Evolutionary conservation across 1,140 invertebrate species (phyloP).

Genomic region (Trialeurodes vaporariorum): DNA sequence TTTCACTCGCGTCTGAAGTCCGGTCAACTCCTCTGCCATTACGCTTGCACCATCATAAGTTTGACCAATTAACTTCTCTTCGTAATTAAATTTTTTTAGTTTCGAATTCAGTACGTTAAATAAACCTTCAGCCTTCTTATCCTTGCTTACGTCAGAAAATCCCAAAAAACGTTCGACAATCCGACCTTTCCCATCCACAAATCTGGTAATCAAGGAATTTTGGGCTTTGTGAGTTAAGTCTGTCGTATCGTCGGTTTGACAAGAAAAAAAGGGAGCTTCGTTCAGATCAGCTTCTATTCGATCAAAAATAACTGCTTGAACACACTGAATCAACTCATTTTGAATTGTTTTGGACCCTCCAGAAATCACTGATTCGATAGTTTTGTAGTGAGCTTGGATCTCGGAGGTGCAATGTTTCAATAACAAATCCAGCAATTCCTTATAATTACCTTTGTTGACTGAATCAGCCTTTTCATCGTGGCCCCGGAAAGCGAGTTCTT

Average conservation of each 20-base stretch:
- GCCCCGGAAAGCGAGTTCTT: slow-evolving; percentile 29
- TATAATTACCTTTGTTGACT: slow-evolving; percentile 27
- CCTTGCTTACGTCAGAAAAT: neutral
- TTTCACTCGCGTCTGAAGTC: slow-evolving; percentile 13
- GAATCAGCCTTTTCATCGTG: slow-evolving; percentile 24
- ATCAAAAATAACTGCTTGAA: slow-evolving; percentile 25
- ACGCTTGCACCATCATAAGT: slow-evolving; percentile 17
- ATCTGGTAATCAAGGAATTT: slow-evolving; percentile 26
- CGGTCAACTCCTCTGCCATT: slow-evolving; percentile 9
- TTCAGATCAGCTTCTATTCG: slow-evolving; percentile 27
- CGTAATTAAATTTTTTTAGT: neutral
- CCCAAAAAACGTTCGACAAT: neutral
- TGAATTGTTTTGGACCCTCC: slow-evolving; percentile 28
- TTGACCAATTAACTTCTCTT: slow-evolving; percentile 11
- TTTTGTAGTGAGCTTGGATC: too few species aligned
- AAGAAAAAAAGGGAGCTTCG: slow-evolving; percentile 24
- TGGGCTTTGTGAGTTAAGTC: slow-evolving; percentile 26
- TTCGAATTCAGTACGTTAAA: neutral
- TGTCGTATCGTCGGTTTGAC: slow-evolving; percentile 29
- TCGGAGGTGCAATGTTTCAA: slow-evolving; percentile 8
- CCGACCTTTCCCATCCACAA: neutral
- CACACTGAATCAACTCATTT: slow-evolving; percentile 31
- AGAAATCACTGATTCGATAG: too few species aligned
- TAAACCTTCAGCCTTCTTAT: neutral
- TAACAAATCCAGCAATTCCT: slow-evolving; percentile 24